Base-by-base conservation (phyloP, 2,113 vertebrate genomes). In the Lutjanus erythropterus region DNA sequence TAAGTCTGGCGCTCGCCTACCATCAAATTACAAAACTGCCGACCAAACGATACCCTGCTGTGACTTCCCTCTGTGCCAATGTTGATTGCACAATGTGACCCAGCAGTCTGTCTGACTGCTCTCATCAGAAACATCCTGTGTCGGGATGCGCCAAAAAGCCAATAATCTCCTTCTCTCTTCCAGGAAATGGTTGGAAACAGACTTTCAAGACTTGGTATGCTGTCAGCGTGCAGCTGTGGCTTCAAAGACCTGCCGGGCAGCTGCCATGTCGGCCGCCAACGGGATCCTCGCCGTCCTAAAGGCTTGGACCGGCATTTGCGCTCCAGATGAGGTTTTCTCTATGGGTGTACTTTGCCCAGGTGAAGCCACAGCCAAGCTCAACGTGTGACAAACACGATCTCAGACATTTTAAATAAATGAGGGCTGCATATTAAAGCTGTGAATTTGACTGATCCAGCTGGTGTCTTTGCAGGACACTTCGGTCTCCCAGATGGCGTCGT, bases 291-390 rank as follows among this genome's bases (percentile, higher is more conserved):
- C 90, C 0, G 87, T 95, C 0, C 85, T 99, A 65, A 94, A 79
- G 23, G 96, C 96, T 25, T 99, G 97, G 98, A 96, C 93, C 59
- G 91, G 93, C 0, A 82, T 78, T 6, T 95, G 90, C 11, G 86
- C 92, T 0, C 77, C 94, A 12, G 94, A 89, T 52, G 94, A 96
- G 78, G 83, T 96, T 0, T 25, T 97, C 70, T 99, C 98, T n/a
- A 23, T 97, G 52, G 97, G 97, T 47, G 62, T 97, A 7, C 5
- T 92, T 39, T 96, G 92, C 81, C 53, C 94, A 95, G 98, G 98
- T 97, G 92, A 56, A 18, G 1, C 50, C 7, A 18, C 0, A 59
- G 33, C 2, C 4, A 37, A 11, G 0, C 35, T 33, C 11, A 61
- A 4, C 23, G 14, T 35, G 23, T 33, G 25, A 39, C 27, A 25